phyloP scores from a whole-genome alignment of 2,113 vertebrate species.

The Melospiza georgiana region DNA sequence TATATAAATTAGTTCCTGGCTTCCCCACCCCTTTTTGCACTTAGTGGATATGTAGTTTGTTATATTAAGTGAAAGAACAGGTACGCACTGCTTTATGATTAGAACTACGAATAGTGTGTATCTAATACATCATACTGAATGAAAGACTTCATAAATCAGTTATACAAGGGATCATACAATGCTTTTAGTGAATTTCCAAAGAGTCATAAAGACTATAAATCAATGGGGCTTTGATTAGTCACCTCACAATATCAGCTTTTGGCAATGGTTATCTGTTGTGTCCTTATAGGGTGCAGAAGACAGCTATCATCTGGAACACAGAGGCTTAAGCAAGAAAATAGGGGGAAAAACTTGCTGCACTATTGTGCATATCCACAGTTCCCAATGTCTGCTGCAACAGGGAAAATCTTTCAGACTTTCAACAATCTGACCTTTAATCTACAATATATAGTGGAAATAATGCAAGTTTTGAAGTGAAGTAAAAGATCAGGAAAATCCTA shows the following conservation, averaged over 20 bases:
- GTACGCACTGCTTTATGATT: neutral
- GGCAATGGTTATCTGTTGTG: neutral
- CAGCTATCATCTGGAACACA: no score
- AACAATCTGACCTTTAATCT: neutral
- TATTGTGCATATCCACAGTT: neutral
- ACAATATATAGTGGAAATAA: neutral
- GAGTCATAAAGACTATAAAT: slow-evolving; percentile 30
- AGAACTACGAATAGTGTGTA: neutral
- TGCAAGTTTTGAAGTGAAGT: neutral
- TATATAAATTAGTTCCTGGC: neutral
- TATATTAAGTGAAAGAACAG: neutral
- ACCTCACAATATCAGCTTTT: neutral
- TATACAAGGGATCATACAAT: slow-evolving; percentile 46
- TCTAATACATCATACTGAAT: slow-evolving; percentile 56
- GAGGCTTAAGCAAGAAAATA: neutral
- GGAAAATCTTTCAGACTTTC: neutral
- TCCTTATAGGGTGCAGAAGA: neutral
- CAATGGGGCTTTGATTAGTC: neutral
- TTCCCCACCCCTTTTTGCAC: slow-evolving; percentile 37
- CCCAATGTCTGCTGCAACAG: neutral
- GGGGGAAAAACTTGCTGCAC: neutral
- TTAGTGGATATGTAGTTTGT: neutral
- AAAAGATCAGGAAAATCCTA: neutral
- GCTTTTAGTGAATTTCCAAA: slow-evolving; percentile 56
- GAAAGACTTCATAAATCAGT: slow-evolving; percentile 68